phyloP scores from a whole-genome alignment of 1,140 invertebrate genomes.

The Megathymus violae region DNA sequence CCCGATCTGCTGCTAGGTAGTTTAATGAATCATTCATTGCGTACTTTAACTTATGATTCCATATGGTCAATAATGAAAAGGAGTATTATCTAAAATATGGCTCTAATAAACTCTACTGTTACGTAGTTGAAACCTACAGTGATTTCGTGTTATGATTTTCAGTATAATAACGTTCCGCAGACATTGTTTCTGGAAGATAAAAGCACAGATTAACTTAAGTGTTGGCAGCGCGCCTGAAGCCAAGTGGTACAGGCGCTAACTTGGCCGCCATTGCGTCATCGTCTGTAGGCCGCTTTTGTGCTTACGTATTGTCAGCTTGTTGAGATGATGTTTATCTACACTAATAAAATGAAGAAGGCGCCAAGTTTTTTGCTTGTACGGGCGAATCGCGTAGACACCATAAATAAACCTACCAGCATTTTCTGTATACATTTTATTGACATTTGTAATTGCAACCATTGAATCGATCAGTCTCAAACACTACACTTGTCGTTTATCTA shows the following conservation, averaged over 20 bases:
- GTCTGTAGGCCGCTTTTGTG: conserved; percentile 9
- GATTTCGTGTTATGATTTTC: not conserved
- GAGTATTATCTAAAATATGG: too few species aligned
- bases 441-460: too few species aligned
- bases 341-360: conserved; percentile 6
- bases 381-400: not conserved
- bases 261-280: conserved; percentile 12
- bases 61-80: too few species aligned
- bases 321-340: conserved; percentile 17
- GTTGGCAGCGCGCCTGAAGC: conserved; percentile 21
- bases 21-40: too few species aligned
- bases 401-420: too few species aligned
- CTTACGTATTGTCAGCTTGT: conserved; percentile 8
- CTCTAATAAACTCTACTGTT: too few species aligned
- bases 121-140: too few species aligned
- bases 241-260: conserved; percentile 12
- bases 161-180: not conserved
- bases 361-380: conserved; percentile 11
- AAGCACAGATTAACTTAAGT: conserved; percentile 22
- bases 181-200: conserved; percentile 13
- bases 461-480: too few species aligned
- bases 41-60: too few species aligned
- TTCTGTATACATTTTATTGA: too few species aligned
- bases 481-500: too few species aligned
- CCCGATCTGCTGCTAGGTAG: too few species aligned